A percentile compares a stretch with the other conserved stretches of the same genome.
phyloP scores from a whole-genome alignment of 2,797 vertebrate genomes.

The Phaenicophaeus curvirostris region DNA sequence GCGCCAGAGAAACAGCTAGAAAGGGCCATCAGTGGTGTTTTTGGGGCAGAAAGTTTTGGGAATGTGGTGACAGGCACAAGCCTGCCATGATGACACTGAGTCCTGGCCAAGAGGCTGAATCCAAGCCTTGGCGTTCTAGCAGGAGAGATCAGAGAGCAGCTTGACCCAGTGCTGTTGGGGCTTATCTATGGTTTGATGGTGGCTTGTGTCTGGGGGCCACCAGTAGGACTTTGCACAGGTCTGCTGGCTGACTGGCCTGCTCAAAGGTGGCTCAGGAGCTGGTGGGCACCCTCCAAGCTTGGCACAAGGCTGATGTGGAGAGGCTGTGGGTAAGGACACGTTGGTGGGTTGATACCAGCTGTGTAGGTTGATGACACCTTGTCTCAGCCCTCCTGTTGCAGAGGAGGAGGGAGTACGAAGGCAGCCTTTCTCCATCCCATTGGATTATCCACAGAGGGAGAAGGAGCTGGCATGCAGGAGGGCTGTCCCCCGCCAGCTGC shows the following conservation, averaged over 20 bases:
- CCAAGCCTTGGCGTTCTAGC: rapidly evolving
- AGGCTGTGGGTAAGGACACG: background rate
- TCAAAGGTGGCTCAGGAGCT: background rate
- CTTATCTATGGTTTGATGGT: background rate
- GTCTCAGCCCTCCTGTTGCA: background rate
- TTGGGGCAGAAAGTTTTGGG: background rate
- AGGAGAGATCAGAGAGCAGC: background rate
- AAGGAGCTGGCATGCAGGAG: background rate
- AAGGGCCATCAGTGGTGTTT: background rate
- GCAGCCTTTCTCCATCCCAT: background rate
- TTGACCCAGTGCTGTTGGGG: background rate
- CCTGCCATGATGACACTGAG: background rate
- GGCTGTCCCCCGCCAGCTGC: background rate
- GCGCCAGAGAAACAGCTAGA: background rate
- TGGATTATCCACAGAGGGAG: background rate
- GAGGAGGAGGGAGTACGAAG: background rate
- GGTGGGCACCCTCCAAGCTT: background rate
- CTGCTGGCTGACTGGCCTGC: background rate
- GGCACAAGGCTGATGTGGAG: rapidly evolving
- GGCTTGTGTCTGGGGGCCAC: background rate
- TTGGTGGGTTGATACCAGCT: background rate
- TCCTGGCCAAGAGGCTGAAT: background rate
- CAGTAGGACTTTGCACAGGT: background rate
- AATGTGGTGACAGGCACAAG: background rate
- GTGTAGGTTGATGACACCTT: background rate